phyloP scores from a whole-genome alignment of 2,113 vertebrate genomes.

The Sylvilagus bachmani region DNA sequence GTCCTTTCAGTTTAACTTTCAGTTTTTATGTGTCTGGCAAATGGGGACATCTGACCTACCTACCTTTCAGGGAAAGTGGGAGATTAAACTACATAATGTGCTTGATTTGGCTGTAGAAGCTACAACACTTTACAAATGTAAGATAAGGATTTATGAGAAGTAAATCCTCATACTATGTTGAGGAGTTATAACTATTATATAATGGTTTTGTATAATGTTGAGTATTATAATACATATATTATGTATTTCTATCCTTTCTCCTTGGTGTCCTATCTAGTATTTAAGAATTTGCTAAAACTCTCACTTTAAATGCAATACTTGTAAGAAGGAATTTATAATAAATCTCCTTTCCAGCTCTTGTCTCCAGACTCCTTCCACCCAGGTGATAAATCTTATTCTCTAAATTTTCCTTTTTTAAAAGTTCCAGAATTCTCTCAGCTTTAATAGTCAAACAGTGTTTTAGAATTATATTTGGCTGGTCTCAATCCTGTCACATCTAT shows the following conservation, averaged over 20 bases:
- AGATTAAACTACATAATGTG: slow-evolving; percentile 23
- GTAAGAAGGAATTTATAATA: slow-evolving; percentile 9
- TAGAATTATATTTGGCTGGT: slow-evolving; percentile 49
- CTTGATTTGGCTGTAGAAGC: slow-evolving; percentile 46
- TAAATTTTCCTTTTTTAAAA: slow-evolving; percentile 55
- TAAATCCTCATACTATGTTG: too few species aligned
- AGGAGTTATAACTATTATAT: too few species aligned
- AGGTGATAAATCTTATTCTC: neutral
- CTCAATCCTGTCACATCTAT: slow-evolving; percentile 6
- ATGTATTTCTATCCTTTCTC: neutral
- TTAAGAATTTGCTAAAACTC: slow-evolving; percentile 35
- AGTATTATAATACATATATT: too few species aligned
- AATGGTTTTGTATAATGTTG: too few species aligned
- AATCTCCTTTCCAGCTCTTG: neutral
- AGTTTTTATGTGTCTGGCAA: neutral
- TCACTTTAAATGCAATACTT: slow-evolving; percentile 38
- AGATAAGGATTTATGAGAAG: neutral
- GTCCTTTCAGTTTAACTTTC: neutral
- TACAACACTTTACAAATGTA: neutral
- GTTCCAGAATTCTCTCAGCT: neutral
- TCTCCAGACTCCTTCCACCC: neutral
- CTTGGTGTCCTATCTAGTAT: slow-evolving; percentile 1
- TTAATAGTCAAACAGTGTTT: slow-evolving; percentile 20
- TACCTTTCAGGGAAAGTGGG: slow-evolving; percentile 32
- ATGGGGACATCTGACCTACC: neutral